phyloP scores from a whole-genome alignment of 2,113 vertebrate genomes.

The Alectura lathami region DNA sequence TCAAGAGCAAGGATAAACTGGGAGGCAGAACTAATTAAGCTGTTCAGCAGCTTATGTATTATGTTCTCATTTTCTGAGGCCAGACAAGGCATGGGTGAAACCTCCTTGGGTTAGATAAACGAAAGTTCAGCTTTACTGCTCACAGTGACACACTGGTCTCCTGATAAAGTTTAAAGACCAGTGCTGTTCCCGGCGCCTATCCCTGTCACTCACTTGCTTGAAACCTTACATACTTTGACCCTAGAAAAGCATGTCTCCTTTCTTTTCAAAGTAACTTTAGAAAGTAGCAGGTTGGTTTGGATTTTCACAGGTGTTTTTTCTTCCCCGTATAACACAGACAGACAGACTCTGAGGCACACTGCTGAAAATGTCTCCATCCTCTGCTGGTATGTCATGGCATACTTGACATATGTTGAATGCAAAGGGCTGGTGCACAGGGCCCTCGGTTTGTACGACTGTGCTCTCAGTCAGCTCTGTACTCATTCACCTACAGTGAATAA shows the following conservation, averaged over 20 bases:
- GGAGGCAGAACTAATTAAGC: neutral
- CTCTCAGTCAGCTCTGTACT: neutral
- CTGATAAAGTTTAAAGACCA: neutral
- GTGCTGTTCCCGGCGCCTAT: neutral
- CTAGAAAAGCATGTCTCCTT: neutral
- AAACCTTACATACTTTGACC: neutral
- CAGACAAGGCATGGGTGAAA: neutral
- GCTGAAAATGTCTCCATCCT: neutral
- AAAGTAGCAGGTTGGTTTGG: neutral
- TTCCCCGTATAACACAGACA: neutral
- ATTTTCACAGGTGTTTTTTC: neutral
- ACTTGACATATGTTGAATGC: neutral
- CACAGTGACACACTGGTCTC: neutral
- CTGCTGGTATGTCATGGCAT: neutral
- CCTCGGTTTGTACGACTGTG: neutral
- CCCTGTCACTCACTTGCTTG: neutral
- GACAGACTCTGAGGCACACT: neutral
- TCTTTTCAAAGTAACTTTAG: neutral
- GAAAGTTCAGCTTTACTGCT: neutral
- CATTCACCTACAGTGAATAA: neutral
- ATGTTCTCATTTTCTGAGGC: neutral
- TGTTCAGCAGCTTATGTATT: accelerated
- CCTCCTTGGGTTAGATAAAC: neutral
- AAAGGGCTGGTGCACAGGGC: neutral
- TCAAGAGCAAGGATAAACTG: neutral